Conservation (phyloP, 2,888 invertebrate species). For the Orthonevra nobilis region DNA sequence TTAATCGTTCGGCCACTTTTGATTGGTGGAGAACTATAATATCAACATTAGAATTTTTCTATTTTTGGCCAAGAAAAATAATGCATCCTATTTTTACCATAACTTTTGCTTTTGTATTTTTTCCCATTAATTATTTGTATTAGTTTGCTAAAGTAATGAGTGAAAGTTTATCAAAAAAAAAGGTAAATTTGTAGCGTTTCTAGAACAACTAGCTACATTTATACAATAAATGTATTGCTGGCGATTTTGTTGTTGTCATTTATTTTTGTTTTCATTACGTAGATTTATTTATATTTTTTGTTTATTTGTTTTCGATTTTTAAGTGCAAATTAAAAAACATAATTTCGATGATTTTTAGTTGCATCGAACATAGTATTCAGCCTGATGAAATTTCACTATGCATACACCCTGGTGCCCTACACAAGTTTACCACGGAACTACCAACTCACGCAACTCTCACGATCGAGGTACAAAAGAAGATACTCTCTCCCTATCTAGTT, state of each 20-base stretch:
- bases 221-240: slow-evolving; percentile 16
- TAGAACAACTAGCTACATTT: slow-evolving; percentile 7
- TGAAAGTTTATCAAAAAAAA: slow-evolving; percentile 42
- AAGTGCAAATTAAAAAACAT: slow-evolving; percentile 48
- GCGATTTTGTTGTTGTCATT: slow-evolving; percentile 20
- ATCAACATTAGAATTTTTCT: slow-evolving; percentile 51
- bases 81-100: slow-evolving; percentile 68
- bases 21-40: slow-evolving; percentile 55
- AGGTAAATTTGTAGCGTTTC: slow-evolving; percentile 23
- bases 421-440: slow-evolving; percentile 84
- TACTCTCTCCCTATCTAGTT: slow-evolving; percentile 35
- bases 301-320: slow-evolving; percentile 42
- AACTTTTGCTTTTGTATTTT: slow-evolving; percentile 53
- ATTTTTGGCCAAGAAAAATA: slow-evolving; percentile 50
- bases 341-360: slow-evolving; percentile 81
- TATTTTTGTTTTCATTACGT: slow-evolving; percentile 3
- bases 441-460: slow-evolving; percentile 85
- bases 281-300: background rate
- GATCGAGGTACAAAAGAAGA: slow-evolving; percentile 81
- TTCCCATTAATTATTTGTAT: slow-evolving; percentile 59
- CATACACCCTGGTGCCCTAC: slow-evolving; percentile 84
- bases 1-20: slow-evolving; percentile 30
- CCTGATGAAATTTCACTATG: slow-evolving; percentile 87
- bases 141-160: slow-evolving; percentile 55
- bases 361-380: slow-evolving; percentile 85